Evolutionary conservation across 2,888 invertebrate genomes (phyloP).

Genomic region (Callinectes sapidus): DNA sequence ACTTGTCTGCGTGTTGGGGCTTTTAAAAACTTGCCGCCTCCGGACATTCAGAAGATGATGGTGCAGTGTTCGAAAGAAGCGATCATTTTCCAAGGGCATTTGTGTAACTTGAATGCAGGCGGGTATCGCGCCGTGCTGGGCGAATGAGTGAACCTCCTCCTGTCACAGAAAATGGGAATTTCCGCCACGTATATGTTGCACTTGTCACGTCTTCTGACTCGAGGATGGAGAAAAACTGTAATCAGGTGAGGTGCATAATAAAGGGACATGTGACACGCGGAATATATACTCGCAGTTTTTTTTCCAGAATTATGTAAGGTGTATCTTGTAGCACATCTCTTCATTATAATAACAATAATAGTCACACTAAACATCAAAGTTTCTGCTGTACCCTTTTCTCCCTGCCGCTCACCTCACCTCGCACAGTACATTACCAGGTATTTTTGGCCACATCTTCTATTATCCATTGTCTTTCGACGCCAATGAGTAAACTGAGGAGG

Average conservation of each 20-base stretch:
- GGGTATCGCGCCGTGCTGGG: background rate
- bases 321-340: background rate
- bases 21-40: background rate
- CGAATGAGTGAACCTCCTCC: background rate
- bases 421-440: background rate
- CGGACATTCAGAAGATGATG: background rate
- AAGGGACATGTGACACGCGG: background rate
- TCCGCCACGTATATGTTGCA: background rate
- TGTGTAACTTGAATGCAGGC: background rate
- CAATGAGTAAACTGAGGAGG: background rate
- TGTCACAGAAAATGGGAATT: conserved; percentile 4
- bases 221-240: background rate
- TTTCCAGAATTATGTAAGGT: background rate
- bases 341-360: background rate
- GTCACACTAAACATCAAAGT: background rate
- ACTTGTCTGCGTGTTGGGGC: conserved; percentile 26
- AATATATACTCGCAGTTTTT: background rate
- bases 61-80: background rate
- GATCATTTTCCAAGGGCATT: background rate
- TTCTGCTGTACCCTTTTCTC: background rate
- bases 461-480: background rate
- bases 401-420: background rate
- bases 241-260: background rate
- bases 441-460: background rate
- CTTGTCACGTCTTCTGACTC: background rate